phyloP scores from a whole-genome alignment of 92 coral and sea anemone species.

The Micromussa lordhowensis region DNA sequence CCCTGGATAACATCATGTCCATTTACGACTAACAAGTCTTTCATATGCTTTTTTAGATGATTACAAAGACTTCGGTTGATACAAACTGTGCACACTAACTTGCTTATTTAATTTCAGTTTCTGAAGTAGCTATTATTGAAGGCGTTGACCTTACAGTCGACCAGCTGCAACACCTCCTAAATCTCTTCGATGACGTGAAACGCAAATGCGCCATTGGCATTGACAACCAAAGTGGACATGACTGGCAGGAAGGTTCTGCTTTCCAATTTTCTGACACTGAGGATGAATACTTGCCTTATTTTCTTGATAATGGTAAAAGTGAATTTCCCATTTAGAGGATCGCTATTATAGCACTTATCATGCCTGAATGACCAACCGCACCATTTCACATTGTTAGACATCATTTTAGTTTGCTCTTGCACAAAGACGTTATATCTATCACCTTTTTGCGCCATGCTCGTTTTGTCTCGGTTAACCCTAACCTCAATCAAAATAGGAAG shows the following conservation, averaged over 20 bases:
- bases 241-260: neutral
- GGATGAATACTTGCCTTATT: too few species aligned
- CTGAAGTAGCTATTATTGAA: neutral
- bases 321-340: neutral
- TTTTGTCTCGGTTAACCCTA: too few species aligned
- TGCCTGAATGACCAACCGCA: neutral
- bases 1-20: neutral
- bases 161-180: neutral
- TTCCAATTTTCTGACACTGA: neutral
- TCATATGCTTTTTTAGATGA: neutral
- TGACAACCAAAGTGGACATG: slow-evolving; percentile 8
- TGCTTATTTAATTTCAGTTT: neutral
- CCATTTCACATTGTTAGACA: too few species aligned
- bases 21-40: neutral
- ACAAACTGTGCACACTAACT: neutral
- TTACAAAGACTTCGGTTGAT: neutral
- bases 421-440: too few species aligned
- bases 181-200: neutral
- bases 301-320: neutral
- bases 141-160: neutral
- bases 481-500: too few species aligned
- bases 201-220: neutral
- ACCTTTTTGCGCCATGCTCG: too few species aligned
- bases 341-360: neutral
- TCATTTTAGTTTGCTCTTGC: too few species aligned